Evolutionary conservation across 2,888 invertebrate genomes (phyloP).

Genomic region (Prosapia bicincta): DNA sequence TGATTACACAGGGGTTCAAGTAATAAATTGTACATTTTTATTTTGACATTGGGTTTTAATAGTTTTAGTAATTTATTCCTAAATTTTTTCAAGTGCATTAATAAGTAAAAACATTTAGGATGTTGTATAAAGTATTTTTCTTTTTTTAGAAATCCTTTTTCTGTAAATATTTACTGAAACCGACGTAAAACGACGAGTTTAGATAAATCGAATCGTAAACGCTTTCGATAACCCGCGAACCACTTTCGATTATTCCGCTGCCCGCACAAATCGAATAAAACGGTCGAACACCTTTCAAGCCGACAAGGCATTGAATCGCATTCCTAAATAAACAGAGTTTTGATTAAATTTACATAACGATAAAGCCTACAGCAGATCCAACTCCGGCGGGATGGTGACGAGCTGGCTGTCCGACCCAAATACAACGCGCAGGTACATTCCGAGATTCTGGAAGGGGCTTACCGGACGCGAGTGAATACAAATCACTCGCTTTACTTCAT

Average conservation of each 20-base stretch:
- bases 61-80: too few species aligned
- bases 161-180: too few species aligned
- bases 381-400: not conserved
- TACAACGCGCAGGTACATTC: not conserved
- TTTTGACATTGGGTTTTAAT: too few species aligned
- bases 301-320: not conserved
- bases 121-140: too few species aligned
- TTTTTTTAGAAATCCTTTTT: too few species aligned
- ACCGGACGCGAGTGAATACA: not conserved
- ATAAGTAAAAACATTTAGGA: too few species aligned
- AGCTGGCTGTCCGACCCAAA: not conserved
- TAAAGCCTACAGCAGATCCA: not conserved
- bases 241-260: not conserved
- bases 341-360: constrained; percentile 2
- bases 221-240: not conserved
- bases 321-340: not conserved
- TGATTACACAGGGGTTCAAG: too few species aligned
- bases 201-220: too few species aligned
- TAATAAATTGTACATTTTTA: too few species aligned
- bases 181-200: too few species aligned
- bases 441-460: not conserved
- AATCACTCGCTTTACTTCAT: not conserved
- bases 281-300: not conserved
- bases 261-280: too few species aligned
- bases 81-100: too few species aligned